Base-by-base conservation (phyloP, 2,888 invertebrate species). In the Athalia circularis region DNA sequence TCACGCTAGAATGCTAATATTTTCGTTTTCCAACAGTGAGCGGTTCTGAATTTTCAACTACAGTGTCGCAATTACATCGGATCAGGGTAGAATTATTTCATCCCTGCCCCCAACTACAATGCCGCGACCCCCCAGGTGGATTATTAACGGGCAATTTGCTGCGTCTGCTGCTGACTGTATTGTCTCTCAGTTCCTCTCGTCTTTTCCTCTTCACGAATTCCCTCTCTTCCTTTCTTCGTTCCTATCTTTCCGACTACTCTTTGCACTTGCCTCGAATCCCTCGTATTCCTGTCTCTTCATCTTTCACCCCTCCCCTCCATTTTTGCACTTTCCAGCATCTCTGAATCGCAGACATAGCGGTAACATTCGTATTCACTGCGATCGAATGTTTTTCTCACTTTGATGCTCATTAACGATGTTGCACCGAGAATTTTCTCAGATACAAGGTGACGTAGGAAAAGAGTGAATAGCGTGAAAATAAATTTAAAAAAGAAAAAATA, bases 131-230 rank as follows among this genome's bases (percentile, higher is more conserved):
- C 29, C 29, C 82, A 83, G 84, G 83, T 85, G 86, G 88, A 89
- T 89, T 90, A 89, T 89, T 89, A 89, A 88, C 89, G 90, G 88
- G 88, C 87, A 89, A 90, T 89, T 89, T 90, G 88, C 88, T 87
- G 88, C 87, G 88, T 89, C 88, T 88, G 88, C 88, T 87, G 85
- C 86, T 86, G 88, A 88, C 89, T 88, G 88, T 88, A 89, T 90
- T 89, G 88, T 82, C 82, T 82, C 82, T 82, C 82, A 81, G 83
- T 82, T 83, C 84, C 80, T 81, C 80, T 81, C 79, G 0, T 54
- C 68, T 64, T 0, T 1, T 29, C 29, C 64, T 64, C 64, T 6
- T 6, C 64, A 9, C 64, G 29, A 2, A 13, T 64, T 43, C 52
- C 54, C 65, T 65, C 48, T 65, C 9, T 47, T 52, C 54, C 57